Base-by-base conservation (phyloP, 2,888 invertebrate genomes). In the Heliconius sara region DNA sequence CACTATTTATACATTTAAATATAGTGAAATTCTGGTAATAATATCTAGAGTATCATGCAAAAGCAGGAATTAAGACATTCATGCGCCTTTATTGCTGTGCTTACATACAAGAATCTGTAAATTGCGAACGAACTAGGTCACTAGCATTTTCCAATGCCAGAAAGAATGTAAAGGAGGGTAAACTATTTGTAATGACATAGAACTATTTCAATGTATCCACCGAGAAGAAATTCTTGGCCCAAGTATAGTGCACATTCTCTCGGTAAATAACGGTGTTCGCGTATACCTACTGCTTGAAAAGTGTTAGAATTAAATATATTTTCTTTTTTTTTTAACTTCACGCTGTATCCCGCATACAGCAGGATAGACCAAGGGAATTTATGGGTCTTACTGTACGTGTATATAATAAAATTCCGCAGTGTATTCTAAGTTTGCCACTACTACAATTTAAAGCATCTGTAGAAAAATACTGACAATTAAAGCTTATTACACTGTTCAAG, bases 171-270 rank as follows among this genome's bases (percentile, higher is more conserved):
- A 73, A 75, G 60, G 68, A 63, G 47, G 63, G 57, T 75, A 34
- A 79, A 79, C 68, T 79, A 79, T 79, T 75, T 67, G 68, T 79
- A 79, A 79, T 79, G 78, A 70, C 78, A 57, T 75, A 76, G n/a
- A 78, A 78, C 72, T 76, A 80, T 80, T 76, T 78, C 78, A 65
- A 78, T 80, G 76, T 78, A 72, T 66, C 75, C 63, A 65, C 70
- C 76, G 78, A 80, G 75, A 80, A 74, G 74, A 47, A 80, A 78
- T 78, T 78, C 80, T 80, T 72, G 72, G 73, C 57, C 70, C 68
- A 22, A 78, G 70, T 78, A 68, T 27, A 22, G 78, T 72, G 76
- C n/a, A 80, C 60, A 80, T 77, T 74, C 67, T 76, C 72, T 68
- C 16, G 34, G 67, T 78, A 78, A 74, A 80, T 63, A 78, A 72